A percentile compares a stretch with the other conserved stretches of the same genome.
These are phyloP conservation scores for Botia almorhae DNA, from an alignment of 2,797 vertebrate genomes.

Conservation along the genomic window DNA sequence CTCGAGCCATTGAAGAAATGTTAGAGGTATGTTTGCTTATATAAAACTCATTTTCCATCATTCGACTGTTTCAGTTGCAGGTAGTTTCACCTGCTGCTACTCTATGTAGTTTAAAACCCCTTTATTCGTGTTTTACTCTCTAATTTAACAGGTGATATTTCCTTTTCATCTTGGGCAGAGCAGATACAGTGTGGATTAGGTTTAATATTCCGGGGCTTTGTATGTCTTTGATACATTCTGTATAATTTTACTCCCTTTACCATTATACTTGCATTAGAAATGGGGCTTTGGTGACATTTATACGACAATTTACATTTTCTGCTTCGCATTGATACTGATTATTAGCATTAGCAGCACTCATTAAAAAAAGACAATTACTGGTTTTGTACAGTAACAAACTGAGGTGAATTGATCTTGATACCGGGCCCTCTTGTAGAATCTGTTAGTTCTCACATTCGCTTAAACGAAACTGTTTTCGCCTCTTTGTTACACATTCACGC, in stretches of 20 bases:
- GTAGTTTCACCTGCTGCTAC: conserved; percentile 5
- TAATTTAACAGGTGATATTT: background rate
- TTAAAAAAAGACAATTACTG: conserved; percentile 61
- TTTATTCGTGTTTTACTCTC: conserved; percentile 8
- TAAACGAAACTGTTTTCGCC: background rate
- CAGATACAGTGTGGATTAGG: conserved; percentile 6
- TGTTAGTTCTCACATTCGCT: background rate
- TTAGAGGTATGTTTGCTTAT: conserved; percentile 76
- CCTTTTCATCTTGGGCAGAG: conserved; percentile 37
- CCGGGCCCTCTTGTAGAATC: background rate
- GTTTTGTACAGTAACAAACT: conserved; percentile 62
- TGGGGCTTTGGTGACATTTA: conserved; percentile 70
- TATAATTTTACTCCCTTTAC: conserved; percentile 75
- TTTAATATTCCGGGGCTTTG: conserved; percentile 44
- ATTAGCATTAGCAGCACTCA: conserved; percentile 61
- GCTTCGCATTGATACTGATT: conserved; percentile 66
- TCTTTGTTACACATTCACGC: conserved; percentile 27
- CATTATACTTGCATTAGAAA: conserved; percentile 74
- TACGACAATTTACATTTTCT: conserved; percentile 78
- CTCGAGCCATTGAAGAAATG: conserved; percentile 81
- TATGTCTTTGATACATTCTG: conserved; percentile 51
- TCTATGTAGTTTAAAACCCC: conserved; percentile 26
- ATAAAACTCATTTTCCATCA: conserved; percentile 20
- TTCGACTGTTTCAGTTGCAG: background rate
- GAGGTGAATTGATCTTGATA: conserved; percentile 14